Base-by-base conservation (phyloP, 2,113 vertebrate species). In the Pelvicachromis taeniatus region DNA sequence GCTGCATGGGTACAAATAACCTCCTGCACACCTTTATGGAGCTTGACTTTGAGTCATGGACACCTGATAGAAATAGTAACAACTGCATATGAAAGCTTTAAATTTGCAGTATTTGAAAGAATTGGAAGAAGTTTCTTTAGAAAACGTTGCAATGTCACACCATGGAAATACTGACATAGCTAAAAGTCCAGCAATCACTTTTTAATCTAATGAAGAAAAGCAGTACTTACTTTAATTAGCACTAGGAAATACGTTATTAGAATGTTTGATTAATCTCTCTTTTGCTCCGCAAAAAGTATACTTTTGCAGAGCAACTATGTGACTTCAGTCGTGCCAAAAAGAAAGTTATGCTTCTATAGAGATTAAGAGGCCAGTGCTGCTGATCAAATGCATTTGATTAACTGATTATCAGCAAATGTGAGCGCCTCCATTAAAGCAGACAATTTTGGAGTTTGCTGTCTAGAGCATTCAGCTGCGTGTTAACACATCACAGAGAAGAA, bases 1-100 rank as follows among this genome's bases (percentile, higher is more conserved):
- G 14, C 84, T 85, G 87, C 81, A 83, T 19, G 12, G 35, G 87
- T 87, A 63, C 53, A 77, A 75, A 86, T 87, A 65, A 83, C 61
- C 81, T 80, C 33, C 73, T 53, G 77, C 54, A 52, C 82, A 59
- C 84, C 45, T 81, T 82, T 35, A 81, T 14, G 80, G n/a, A 48
- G 42, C 38, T 8, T 9, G 16, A 88, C 86, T 85, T 88, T 81
- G 82, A 91, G 59, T 21, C 48, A 10, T 33, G 70, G 70, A 75
- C 4, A n/a, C 10, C 53, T 80, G 85, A 45, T 33, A 65, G 21
- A 53, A 79, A 83, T 13, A 33, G 19, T 5, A 77, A 79, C 23
- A 40, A 56, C 31, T 40, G 42, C 6, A 78, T 23, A 52, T 73
- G 10, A 8, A 35, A 77, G 9, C 35, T 17, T 58, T 31, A 58